These are phyloP conservation scores for Vidua macroura DNA, from an alignment of 2,113 vertebrate genomes.

Conservation along the genomic window DNA sequence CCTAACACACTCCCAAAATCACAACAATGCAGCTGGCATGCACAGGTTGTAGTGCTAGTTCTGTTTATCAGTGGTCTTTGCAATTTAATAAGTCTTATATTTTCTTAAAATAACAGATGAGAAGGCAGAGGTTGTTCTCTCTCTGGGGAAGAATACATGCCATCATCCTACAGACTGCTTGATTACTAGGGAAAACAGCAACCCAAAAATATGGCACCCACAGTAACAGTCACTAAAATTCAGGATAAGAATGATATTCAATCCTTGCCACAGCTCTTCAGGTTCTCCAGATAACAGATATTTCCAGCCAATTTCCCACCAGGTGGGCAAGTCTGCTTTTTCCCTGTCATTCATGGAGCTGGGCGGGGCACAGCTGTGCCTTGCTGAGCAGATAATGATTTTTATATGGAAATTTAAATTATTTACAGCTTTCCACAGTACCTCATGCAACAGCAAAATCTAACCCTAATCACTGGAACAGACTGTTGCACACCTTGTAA, in stretches of 20 bases:
- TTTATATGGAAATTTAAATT: not conserved
- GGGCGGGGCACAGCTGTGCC: not conserved
- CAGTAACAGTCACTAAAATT: not conserved
- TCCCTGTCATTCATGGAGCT: not conserved
- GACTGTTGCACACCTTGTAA: not conserved
- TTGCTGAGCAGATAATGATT: not conserved
- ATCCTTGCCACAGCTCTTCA: not conserved
- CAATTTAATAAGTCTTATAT: not conserved
- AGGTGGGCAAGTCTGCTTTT: no score
- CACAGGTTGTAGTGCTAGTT: not conserved
- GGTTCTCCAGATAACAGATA: accelerated
- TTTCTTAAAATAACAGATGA: not conserved
- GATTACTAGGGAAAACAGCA: not conserved
- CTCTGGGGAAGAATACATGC: not conserved
- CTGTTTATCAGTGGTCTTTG: not conserved
- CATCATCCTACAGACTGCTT: not conserved
- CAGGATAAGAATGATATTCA: not conserved
- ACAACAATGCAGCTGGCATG: accelerated
- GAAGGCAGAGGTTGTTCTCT: not conserved
- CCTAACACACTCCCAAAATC: not conserved
- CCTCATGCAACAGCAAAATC: not conserved
- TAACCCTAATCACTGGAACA: not conserved
- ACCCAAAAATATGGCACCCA: not conserved
- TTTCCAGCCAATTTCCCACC: not conserved
- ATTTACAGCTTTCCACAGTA: not conserved